These are phyloP conservation scores for Emydura subglobosa DNA, from an alignment of 2,113 vertebrate genomes.

Conservation along the genomic window DNA sequence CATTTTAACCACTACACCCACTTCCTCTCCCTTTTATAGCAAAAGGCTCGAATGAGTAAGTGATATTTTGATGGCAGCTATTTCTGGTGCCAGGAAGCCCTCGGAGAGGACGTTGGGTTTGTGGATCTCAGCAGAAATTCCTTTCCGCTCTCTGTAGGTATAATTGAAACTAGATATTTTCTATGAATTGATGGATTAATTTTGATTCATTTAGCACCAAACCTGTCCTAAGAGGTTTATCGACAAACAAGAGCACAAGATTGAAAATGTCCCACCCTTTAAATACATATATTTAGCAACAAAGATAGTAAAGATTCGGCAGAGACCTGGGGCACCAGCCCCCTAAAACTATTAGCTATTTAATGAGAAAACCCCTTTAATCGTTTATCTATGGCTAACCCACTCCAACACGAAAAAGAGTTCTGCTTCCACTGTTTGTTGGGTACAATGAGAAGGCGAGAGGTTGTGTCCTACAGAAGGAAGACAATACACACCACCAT, in stretches of 20 bases:
- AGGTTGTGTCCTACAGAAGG: rapidly evolving
- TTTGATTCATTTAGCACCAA: background rate
- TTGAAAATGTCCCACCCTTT: background rate
- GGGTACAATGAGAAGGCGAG: background rate
- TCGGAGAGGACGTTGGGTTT: background rate
- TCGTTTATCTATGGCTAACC: background rate
- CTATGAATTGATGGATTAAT: background rate
- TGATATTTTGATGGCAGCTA: background rate
- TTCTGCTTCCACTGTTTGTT: background rate
- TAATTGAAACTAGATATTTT: background rate
- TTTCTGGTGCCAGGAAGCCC: background rate
- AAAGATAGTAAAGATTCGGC: background rate
- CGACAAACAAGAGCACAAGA: background rate
- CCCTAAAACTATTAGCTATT: background rate
- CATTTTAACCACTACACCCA: background rate
- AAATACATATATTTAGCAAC: rapidly evolving
- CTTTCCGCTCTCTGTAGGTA: background rate
- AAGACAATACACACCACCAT: background rate
- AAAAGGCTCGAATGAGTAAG: background rate
- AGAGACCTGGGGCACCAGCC: background rate
- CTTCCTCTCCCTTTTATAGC: background rate
- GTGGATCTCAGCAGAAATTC: background rate
- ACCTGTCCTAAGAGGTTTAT: background rate
- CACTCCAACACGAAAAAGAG: background rate
- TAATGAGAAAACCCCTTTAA: background rate